A percentile compares a stretch with the other conserved stretches of the same genome.
Conservation (phyloP, 2,888 invertebrate genomes). For the Erebia ligea region DNA sequence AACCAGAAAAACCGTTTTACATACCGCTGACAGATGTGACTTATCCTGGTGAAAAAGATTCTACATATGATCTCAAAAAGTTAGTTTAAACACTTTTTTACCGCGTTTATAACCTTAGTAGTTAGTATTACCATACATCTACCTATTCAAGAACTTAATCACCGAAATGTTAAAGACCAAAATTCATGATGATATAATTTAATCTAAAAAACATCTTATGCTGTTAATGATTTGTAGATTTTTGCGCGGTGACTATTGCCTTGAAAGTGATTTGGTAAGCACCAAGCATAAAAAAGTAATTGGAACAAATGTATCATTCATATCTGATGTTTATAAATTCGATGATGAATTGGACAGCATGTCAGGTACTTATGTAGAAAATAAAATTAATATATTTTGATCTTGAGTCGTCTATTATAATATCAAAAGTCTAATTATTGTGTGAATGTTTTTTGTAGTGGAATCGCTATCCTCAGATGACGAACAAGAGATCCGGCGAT, state of each 20-base stretch:
- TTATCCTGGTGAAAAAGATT: conserved; percentile 69
- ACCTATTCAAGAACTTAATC: neutral
- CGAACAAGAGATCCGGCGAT: conserved; percentile 58
- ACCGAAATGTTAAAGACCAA: neutral
- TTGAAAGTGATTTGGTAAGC: conserved; percentile 58
- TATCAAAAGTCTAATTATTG: neutral
- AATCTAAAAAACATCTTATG: neutral
- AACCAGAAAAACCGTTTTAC: conserved; percentile 58
- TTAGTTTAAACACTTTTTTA: conserved; percentile 38
- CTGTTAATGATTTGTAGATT: conserved; percentile 50
- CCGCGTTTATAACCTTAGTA: neutral
- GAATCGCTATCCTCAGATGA: conserved; percentile 58
- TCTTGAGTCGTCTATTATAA: neutral
- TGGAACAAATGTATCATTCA: conserved; percentile 40
- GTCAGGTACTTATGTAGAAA: conserved; percentile 37
- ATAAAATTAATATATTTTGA: neutral
- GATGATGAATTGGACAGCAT: conserved; percentile 41
- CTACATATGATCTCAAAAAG: conserved; percentile 68
- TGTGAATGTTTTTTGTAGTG: conserved; percentile 49
- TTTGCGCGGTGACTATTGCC: conserved; percentile 67
- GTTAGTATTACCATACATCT: neutral
- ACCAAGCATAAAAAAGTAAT: conserved; percentile 32
- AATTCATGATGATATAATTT: neutral
- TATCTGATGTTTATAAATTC: conserved; percentile 48
- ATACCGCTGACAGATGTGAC: conserved; percentile 68